Conservation (phyloP, 2,888 invertebrate genomes). For the Spodoptera littoralis region DNA sequence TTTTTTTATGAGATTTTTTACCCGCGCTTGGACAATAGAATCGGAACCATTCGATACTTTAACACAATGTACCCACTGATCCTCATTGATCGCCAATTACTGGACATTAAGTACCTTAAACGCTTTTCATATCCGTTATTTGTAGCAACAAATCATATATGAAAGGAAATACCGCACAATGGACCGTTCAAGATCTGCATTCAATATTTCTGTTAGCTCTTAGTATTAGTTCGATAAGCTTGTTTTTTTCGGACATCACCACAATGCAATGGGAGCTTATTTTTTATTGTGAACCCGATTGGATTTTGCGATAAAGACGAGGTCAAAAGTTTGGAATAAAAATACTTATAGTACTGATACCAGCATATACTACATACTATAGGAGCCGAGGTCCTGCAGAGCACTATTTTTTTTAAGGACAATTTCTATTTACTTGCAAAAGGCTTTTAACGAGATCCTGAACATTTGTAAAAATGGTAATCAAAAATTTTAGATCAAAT, state of each 20-base stretch:
- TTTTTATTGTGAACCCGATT: constrained; percentile 64
- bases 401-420: no score
- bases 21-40: constrained; percentile 77
- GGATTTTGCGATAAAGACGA: constrained; percentile 61
- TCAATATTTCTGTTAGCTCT: constrained; percentile 72
- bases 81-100: constrained; percentile 89
- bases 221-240: constrained; percentile 77
- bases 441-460: no score
- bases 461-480: no score
- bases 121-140: constrained; percentile 86
- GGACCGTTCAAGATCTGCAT: constrained; percentile 81
- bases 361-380: no score
- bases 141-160: constrained; percentile 87
- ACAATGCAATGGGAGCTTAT: constrained; percentile 75
- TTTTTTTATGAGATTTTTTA: constrained; percentile 76
- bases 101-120: constrained; percentile 89
- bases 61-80: constrained; percentile 88
- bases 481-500: no score
- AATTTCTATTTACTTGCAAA: no score
- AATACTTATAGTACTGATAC: not conserved
- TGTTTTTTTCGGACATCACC: constrained; percentile 73
- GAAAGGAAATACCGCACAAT: constrained; percentile 79
- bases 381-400: no score
- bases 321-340: constrained; percentile 64
- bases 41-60: constrained; percentile 77